Conservation (phyloP, 2,888 invertebrate genomes). For the Ceratothoa steindachneri region DNA sequence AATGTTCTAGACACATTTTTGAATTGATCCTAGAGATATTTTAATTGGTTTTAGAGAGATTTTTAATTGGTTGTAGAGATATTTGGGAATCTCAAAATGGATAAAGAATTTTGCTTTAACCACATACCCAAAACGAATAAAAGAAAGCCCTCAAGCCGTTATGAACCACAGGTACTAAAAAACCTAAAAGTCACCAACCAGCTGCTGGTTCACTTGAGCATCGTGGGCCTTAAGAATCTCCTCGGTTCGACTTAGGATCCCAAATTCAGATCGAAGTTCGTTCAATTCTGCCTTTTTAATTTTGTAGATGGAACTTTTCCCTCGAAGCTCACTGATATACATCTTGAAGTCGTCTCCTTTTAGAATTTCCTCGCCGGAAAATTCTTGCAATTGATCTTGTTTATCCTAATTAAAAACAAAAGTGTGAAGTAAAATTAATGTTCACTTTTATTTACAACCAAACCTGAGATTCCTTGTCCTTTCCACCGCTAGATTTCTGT, state of each 20-base stretch:
- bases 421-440: not conserved
- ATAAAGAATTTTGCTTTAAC: no score
- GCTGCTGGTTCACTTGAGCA: constrained; percentile 57
- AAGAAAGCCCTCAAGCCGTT: no score
- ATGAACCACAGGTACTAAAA: no score
- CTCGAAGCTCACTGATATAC: constrained; percentile 74
- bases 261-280: constrained; percentile 70
- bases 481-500: no score
- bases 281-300: constrained; percentile 71
- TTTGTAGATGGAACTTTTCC: constrained; percentile 76
- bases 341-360: constrained; percentile 79
- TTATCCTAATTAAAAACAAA: constrained; percentile 52
- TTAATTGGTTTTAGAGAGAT: no score
- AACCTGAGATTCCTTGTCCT: no score
- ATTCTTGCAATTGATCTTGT: constrained; percentile 54
- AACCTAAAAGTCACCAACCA: constrained; percentile 58
- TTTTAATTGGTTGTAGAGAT: no score
- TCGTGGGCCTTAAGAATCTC: constrained; percentile 64
- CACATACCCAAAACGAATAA: no score
- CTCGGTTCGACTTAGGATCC: constrained; percentile 69
- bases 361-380: constrained; percentile 65
- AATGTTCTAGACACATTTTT: no score
- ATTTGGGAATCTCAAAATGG: no score
- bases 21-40: no score
- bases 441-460: not conserved